Conservation (phyloP, 2,797 vertebrate genomes). For the Thripadectes ignobilis region DNA sequence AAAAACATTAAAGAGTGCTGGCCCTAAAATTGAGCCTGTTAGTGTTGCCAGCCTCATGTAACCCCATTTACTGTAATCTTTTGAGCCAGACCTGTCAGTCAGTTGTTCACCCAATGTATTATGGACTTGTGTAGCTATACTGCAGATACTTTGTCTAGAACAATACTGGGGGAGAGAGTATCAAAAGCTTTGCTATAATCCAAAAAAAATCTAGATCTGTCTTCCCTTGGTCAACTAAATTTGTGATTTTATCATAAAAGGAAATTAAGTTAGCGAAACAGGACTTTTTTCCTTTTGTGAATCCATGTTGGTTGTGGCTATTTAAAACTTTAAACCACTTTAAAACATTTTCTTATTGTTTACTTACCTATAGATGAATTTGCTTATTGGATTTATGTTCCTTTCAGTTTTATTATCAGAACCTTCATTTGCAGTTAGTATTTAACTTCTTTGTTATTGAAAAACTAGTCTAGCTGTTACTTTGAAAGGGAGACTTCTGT, state of each 20-base stretch:
- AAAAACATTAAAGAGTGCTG: neutral
- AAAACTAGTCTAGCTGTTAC: neutral
- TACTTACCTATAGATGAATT: neutral
- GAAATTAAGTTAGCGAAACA: neutral
- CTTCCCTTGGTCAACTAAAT: neutral
- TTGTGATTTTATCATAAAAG: neutral
- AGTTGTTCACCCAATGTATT: neutral
- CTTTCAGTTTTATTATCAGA: neutral
- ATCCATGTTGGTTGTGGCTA: neutral
- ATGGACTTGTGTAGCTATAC: neutral
- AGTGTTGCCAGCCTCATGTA: neutral
- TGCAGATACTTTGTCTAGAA: neutral
- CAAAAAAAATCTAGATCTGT: neutral
- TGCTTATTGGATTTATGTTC: neutral
- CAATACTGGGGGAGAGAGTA: neutral
- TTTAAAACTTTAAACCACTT: no score
- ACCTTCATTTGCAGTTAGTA: neutral
- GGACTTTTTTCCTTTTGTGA: neutral
- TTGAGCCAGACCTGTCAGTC: no score
- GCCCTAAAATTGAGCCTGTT: neutral
- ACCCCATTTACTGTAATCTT: neutral
- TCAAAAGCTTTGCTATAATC: neutral
- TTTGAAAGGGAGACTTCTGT: neutral
- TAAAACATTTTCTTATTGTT: neutral
- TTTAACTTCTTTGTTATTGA: neutral